Evolutionary conservation across 2,797 vertebrate species (phyloP), one percentile per base, ranked within the genome.

Genomic region (Falco novaeseelandiae): DNA sequence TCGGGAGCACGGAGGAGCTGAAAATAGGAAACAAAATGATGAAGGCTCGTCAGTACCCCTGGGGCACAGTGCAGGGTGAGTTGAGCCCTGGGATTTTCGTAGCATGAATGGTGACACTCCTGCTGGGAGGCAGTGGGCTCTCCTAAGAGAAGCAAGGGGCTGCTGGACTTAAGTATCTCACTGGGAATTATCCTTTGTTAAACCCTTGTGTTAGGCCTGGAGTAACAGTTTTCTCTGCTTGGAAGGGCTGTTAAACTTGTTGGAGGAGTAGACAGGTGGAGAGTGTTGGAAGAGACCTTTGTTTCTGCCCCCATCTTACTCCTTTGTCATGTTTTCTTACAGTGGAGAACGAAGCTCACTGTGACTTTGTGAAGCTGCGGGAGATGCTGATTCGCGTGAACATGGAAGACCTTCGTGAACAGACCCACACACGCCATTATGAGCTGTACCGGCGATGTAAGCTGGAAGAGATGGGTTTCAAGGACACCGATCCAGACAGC

Each of bases 11-110:
- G 2, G 99, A 99, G 97, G 99, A 99, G 97, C 97, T 99, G 94
- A 99, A 99, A 99, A 99, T 99, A 87, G 99, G 99, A 94, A 99
- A 99, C 98, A 99, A 99, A 98, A 99, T 99, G 99, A 99, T 99
- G 98, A 99, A 99, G 97, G 99, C 99, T 9, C 99, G 99, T 58
- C 99, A 99, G 98, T 99, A 99, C 95, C 99, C 99, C 40, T 99
- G 99, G 99, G 99, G 99, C 92, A 99, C 99, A 0, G 99, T 99
- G 89, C 99, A 99, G 98, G 99, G 99, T 99, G 97, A 99, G 99
- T 83, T 62, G n/a, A 49, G 23, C 36, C 15, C 58, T 61, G 79
- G 15, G 30, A 34, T 73, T 91, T 82, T 74, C 32, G 10, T 59
- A 69, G 25, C 9, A 25, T 55, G 44, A 74, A 48, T 51, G 63